phyloP scores from a whole-genome alignment of 2,888 invertebrate species.

The Ischnura elegans region DNA sequence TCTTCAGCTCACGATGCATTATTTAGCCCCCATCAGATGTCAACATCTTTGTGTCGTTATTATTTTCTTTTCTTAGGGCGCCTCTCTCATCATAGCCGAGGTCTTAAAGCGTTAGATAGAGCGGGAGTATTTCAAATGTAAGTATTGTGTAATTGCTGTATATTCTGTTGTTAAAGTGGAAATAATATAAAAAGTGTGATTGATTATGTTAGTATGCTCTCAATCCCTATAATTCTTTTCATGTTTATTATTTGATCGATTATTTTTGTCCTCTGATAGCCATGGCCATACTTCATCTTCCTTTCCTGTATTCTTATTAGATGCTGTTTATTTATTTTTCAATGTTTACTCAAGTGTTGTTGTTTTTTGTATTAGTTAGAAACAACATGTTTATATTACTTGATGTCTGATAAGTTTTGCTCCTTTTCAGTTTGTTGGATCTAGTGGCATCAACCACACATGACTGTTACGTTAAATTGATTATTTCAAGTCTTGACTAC shows the following conservation, averaged over 20 bases:
- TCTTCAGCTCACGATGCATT: slow-evolving; percentile 91
- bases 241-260: too few species aligned
- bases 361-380: too few species aligned
- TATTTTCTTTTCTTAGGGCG: slow-evolving; percentile 97
- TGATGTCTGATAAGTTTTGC: not conserved
- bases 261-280: too few species aligned
- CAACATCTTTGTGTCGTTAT: slow-evolving; percentile 94
- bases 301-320: too few species aligned
- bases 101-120: slow-evolving; percentile 83
- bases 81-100: slow-evolving; percentile 79
- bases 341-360: too few species aligned
- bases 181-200: too few species aligned
- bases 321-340: too few species aligned
- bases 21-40: slow-evolving; percentile 92
- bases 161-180: too few species aligned
- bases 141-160: slow-evolving; percentile 74
- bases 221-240: too few species aligned
- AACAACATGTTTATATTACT: too few species aligned
- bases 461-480: slow-evolving; percentile 95
- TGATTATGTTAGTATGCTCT: too few species aligned
- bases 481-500: slow-evolving; percentile 95
- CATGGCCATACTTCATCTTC: too few species aligned
- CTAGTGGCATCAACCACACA: slow-evolving; percentile 91
- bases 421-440: slow-evolving; percentile 84
- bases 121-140: slow-evolving; percentile 88